Base-by-base conservation (phyloP, 2,888 invertebrate genomes). In the Megalurothrips usitatus region DNA sequence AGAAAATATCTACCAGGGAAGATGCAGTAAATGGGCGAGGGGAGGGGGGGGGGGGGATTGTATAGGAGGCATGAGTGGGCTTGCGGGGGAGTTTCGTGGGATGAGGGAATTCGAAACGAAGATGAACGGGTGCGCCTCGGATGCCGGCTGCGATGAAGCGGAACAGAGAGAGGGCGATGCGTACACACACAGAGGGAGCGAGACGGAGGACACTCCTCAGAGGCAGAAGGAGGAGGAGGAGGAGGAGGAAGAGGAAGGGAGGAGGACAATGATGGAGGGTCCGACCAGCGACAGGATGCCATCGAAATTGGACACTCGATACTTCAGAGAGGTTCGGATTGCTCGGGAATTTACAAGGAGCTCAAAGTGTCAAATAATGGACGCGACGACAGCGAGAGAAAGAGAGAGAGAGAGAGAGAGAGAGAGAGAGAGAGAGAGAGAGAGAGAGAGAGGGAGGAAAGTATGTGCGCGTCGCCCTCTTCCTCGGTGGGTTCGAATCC, bases 231-330 rank as follows among this genome's bases (percentile, higher is more conserved):
- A 17, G 58, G 14, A 17, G 58, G 6, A 17, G 58, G 14, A 19
- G 58, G 19, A 19, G 58, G 68, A 23, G 6, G 8, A 0, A 8
- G 68, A 19, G 23, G 23, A n/a, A 23, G 23, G 6, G 8, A 0
- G 23, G 68, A 19, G 23, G 23, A n/a, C 23, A 23, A 3, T 11
- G 68, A n/a, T 23, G 23, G n/a, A 3, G 68, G n/a, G 68, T 68
- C 63, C 19, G 63, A 19, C 14, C 8, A n/a, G n/a, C 19, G 63
- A 19, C 14, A 63, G 63, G n/a, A n/a, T n/a, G 52, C 52, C 52
- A 52, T 52, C 68, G 68, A 52, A 52, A 52, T 52, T 52, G 52
- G 52, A 68, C 68, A 68, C 68, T 23, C 68, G 68, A 68, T 68
- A 68, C 68, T 68, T 11, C 68, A 23, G 68, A 68, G 68, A 19